Evolutionary conservation across 2,888 invertebrate genomes (phyloP), one percentile per base, ranked within the genome.

Genomic region (Axea sp.): DNA sequence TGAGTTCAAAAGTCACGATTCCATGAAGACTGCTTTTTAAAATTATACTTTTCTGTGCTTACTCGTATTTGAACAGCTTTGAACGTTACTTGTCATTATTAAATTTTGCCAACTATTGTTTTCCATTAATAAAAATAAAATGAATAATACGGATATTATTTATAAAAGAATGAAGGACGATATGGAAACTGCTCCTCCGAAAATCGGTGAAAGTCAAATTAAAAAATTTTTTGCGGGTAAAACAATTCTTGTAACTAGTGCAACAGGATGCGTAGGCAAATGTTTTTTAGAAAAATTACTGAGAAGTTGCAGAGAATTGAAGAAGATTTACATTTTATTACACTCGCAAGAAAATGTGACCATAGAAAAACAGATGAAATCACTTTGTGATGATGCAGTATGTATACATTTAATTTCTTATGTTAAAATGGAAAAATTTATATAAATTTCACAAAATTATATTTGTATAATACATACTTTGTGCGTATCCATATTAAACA

Each of bases 201-300:
- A 68, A 26, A 12, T 47, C 0, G 71, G 53, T 3, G 51, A 60
- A 1, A 82, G 82, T 57, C 55, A 78, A 28, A 81, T 84, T 14
- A 74, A 71, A 49, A 30, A 76, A 8, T 81, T 80, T 57, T 84
- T 78, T 19, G 45, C 71, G 0, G 81, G 78, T 1, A 79, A 84
- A 72, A 77, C 79, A 0, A 19, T 84, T n/a, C 73, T 83, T 3
- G 17, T 82, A 3, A 80, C 81, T 2, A 82, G 81, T 2, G 78
- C 76, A 4, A 82, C 82, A 2, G 81, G 80, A 24, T 80, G 78
- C 55, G 30, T 82, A 2, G 83, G 83, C 0, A 82, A 76, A 74
- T 30, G 64, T 19, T 37, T 82, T 3, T 60, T 82, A 7, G 84
- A 84, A 60, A 84, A 83, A 57, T 19, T 83, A 0, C 45, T 83